Base-by-base conservation (phyloP, 2,113 vertebrate genomes). In the Grantiella picta region DNA sequence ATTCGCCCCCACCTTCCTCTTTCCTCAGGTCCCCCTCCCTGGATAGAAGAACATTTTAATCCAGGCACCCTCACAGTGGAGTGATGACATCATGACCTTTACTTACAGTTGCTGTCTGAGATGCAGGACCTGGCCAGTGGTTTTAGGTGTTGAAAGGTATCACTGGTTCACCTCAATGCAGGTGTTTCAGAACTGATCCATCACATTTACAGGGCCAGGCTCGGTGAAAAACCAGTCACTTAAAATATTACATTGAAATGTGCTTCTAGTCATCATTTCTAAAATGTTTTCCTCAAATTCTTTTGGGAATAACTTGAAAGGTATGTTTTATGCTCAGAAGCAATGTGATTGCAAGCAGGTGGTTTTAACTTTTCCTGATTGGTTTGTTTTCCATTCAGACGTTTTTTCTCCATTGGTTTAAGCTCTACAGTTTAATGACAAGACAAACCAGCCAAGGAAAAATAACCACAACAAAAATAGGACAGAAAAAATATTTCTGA, bases 71-170 rank as follows among this genome's bases (percentile, higher is more conserved):
- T 96, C 84, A 86, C 70, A 68, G 91, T 4, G 16, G 90, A 93
- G 95, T 94, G 95, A 93, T 86, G 96, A 97, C 70, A 96, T 95
- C 82, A 31, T 38, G 95, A 86, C 90, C 95, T 90, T 90, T 49
- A 71, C 71, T 79, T 77, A 29, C 49, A 73, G 50, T 66, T 4
- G 8, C 35, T 81, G 71, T 45, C 78, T 49, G 82, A 54, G 88
- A 93, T 40, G 47, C 65, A 71, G 82, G 69, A 70, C 56, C 24
- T 23, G 69, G 89, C 40, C 78, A 72, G 73, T 13, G 80, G 70
- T 38, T 92, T 22, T 36, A 86, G 50, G 57, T 57, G 50, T 36
- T 84, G 94, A 95, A 92, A 92, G 76, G 36, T 47, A 90, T 86
- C 38, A 6, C 64, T 80, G 83, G 66, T 47, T 96, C 91, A 92